Percentiles rank a stretch among this genome's conserved stretches.
Conservation (phyloP, 2,113 vertebrate genomes). For the Trichechus manatus region DNA sequence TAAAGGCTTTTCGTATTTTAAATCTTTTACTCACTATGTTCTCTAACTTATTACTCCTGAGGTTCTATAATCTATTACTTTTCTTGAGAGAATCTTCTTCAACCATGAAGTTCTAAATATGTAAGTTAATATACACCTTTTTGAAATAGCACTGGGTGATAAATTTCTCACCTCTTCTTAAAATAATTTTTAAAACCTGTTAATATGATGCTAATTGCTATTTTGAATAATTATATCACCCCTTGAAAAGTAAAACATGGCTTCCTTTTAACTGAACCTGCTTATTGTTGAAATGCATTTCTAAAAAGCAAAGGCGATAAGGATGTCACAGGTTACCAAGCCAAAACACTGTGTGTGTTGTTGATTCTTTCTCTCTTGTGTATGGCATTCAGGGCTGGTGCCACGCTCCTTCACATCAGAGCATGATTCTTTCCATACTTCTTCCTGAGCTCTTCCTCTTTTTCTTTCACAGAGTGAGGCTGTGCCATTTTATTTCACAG, state of each 20-base stretch:
- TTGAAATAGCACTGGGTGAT: conserved; percentile 36
- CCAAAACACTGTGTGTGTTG: neutral
- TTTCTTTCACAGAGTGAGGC: neutral
- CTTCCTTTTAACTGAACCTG: conserved; percentile 19
- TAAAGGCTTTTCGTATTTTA: neutral
- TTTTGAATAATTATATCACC: conserved; percentile 57
- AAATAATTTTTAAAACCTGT: conserved; percentile 61
- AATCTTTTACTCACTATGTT: neutral
- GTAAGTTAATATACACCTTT: conserved; percentile 42
- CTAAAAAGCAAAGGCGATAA: neutral
- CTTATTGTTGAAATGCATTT: conserved; percentile 22
- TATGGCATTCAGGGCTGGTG: no score
- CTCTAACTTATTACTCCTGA: neutral
- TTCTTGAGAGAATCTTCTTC: neutral
- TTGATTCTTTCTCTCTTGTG: neutral
- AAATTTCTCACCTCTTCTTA: neutral
- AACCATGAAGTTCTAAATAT: conserved; percentile 44
- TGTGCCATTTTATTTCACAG: neutral
- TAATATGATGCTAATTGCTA: conserved; percentile 35
- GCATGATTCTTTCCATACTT: rapidly evolving
- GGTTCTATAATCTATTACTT: neutral
- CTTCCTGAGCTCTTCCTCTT: neutral
- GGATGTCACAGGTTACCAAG: neutral
- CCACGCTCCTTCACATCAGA: neutral
- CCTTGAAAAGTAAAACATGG: neutral